Percentiles rank a stretch among this genome's conserved stretches.
Evolutionary conservation across 2,113 vertebrate genomes (phyloP).

Genomic region (Alethe castanea): DNA sequence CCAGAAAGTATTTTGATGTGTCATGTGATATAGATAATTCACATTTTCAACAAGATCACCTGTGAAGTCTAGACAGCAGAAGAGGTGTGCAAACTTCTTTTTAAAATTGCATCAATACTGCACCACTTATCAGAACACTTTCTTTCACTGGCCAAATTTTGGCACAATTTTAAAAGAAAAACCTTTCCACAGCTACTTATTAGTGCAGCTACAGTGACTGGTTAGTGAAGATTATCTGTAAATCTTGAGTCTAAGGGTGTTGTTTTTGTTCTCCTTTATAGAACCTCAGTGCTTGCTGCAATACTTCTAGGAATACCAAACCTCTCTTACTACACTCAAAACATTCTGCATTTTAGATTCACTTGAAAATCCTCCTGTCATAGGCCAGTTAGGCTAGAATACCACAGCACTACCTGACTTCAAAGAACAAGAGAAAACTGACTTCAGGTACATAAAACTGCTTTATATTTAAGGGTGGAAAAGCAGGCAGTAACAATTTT

Average conservation of each 20-base stretch:
- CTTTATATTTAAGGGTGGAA: conserved; percentile 52
- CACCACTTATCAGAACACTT: neutral
- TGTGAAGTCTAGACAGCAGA: neutral
- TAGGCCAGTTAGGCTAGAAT: neutral
- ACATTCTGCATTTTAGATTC: neutral
- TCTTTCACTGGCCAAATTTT: neutral
- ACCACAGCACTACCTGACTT: neutral
- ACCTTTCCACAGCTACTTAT: neutral
- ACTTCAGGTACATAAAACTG: conserved; percentile 27
- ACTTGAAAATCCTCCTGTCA: neutral
- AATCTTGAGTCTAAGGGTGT: neutral
- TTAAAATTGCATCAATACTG: neutral
- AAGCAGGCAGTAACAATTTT: conserved; percentile 54
- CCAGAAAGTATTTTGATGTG: neutral
- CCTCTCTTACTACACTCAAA: neutral
- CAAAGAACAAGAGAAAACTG: neutral
- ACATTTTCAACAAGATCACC: neutral
- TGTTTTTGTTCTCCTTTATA: neutral
- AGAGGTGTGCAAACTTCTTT: neutral
- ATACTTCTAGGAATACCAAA: neutral
- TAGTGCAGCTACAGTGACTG: neutral
- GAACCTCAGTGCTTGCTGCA: neutral
- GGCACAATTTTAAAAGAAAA: neutral
- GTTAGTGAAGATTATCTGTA: neutral
- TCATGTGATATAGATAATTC: neutral